These are phyloP conservation scores for Rhagium mordax DNA, from an alignment of 2,888 invertebrate species.

Conservation along the genomic window DNA sequence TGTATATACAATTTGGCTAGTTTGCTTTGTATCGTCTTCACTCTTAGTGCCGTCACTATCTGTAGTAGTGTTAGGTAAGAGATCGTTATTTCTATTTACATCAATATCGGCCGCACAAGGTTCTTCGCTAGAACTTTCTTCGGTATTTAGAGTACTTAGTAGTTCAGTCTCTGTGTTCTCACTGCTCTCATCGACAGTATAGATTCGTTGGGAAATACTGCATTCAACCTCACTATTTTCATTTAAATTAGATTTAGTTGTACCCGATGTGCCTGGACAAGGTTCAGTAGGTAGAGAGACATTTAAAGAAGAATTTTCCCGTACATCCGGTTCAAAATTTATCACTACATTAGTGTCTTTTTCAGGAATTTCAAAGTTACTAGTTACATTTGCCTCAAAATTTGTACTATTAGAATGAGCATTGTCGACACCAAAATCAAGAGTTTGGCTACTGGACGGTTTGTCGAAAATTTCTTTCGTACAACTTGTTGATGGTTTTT, in stretches of 20 bases:
- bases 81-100: background rate
- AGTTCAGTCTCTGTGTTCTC: background rate
- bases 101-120: background rate
- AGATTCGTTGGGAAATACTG: background rate
- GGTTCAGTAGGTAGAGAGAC: background rate
- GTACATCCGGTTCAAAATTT: background rate
- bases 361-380: conserved; percentile 34
- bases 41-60: background rate
- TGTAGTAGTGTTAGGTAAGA: background rate
- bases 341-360: conserved; percentile 33
- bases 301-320: background rate
- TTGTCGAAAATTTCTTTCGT: background rate
- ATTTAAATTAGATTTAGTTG: background rate
- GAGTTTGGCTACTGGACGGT: background rate
- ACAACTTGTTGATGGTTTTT: conserved; percentile 31
- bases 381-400: background rate
- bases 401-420: background rate
- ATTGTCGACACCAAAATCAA: no score
- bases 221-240: no score
- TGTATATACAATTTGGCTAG: conserved; percentile 4
- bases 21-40: background rate
- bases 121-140: background rate
- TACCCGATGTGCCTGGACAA: background rate
- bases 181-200: background rate
- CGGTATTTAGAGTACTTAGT: background rate